Evolutionary conservation across 2,888 invertebrate species (phyloP).

Genomic region (Microchrysa polita): DNA sequence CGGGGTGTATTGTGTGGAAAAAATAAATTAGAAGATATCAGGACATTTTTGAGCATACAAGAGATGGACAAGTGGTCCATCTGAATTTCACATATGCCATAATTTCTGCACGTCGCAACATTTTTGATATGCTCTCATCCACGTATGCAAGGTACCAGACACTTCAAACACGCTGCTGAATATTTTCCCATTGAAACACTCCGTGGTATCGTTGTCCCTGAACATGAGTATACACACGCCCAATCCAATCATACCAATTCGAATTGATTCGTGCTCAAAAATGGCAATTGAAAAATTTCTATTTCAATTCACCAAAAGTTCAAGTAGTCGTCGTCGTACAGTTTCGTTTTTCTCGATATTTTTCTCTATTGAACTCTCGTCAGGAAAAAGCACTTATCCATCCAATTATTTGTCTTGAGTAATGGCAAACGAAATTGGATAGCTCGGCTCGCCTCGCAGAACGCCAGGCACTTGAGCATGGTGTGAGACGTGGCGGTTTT

Average conservation of each 20-base stretch:
- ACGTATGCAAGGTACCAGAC: too few species aligned
- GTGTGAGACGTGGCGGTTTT: not conserved
- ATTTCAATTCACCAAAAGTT: slow-evolving; percentile 37
- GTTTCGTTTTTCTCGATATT: slow-evolving; percentile 7
- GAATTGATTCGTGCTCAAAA: slow-evolving; percentile 31
- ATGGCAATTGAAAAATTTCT: slow-evolving; percentile 37
- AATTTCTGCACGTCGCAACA: too few species aligned
- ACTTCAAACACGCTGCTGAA: not conserved
- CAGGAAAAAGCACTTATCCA: slow-evolving; percentile 33
- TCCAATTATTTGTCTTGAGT: slow-evolving; percentile 44
- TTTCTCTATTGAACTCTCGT: slow-evolving; percentile 9
- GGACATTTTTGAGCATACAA: too few species aligned
- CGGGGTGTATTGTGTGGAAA: too few species aligned
- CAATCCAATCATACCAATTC: not conserved
- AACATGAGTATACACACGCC: not conserved
- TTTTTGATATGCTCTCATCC: too few species aligned
- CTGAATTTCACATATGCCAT: too few species aligned
- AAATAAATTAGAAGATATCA: too few species aligned
- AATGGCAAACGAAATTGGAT: slow-evolving; percentile 41
- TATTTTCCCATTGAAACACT: not conserved
- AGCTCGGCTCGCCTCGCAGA: too few species aligned
- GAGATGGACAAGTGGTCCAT: too few species aligned
- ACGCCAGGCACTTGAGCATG: slow-evolving; percentile 12
- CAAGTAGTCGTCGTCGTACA: too few species aligned
- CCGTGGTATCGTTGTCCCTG: not conserved